Evolutionary conservation across 1,140 invertebrate species (phyloP), one percentile per base, ranked within the genome.

Genomic region (Aphaenogaster rudis): DNA sequence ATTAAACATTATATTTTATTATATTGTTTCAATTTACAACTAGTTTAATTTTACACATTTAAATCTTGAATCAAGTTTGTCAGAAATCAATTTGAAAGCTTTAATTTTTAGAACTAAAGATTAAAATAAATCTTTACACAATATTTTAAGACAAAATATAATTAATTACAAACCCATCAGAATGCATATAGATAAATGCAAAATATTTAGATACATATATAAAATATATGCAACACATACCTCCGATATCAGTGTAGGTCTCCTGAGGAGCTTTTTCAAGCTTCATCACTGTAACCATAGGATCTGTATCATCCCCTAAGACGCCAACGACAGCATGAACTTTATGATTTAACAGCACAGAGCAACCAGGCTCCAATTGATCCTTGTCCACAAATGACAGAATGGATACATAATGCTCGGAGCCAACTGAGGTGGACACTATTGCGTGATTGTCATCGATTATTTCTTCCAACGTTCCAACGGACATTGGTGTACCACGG

Each of bases 231-330:
- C 61, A 42, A 28, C 42, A 71, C n/a, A 79, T 89, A 96, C 96
- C 99, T 94, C 99, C 99, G 95, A 99, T 99, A 96, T 99, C 99
- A 21, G 99, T 99, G 95, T 99, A 99, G 0, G 99, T 99, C 96
- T 99, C 99, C 95, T 99, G 99, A 13, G 99, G 99, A 36, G 99
- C 99, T 94, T 99, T 99, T 93, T 99, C 99, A 54, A 99, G 94
- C 95, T 99, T 99, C 99, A 99, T 99, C 0, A 99, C 99, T 48
- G 99, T 99, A 1, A 99, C 99, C 99, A 99, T 99, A 17, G 99
- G 99, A 96, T 99, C 99, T n/a, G 99, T 99, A 94, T 99, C 99
- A 96, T 99, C 99, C 54, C 98, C 98, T 39, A 99, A 95, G 0
- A 99, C 99, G 88, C 99, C 99, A 63, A 99, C 99, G 57, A 99